phyloP scores from a whole-genome alignment of 2,113 vertebrate genomes.

The Cariama cristata region DNA sequence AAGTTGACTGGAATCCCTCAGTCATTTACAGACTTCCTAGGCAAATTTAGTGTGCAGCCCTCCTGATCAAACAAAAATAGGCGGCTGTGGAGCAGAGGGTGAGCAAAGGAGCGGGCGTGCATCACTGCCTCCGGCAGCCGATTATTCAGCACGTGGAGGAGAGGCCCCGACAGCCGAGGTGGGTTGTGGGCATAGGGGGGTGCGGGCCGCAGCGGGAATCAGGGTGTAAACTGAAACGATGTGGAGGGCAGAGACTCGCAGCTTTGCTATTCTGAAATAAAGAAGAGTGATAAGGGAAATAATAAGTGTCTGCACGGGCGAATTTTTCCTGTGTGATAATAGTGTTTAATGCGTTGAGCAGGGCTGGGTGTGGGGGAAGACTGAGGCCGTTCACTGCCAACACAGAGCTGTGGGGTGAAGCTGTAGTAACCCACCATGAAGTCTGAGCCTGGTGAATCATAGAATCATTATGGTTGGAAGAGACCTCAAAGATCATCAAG shows the following conservation, averaged over 20 bases:
- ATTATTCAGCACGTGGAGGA: not conserved
- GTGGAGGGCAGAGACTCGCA: not conserved
- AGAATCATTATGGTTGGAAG: too few species aligned
- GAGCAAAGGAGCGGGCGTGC: not conserved
- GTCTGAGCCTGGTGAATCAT: too few species aligned
- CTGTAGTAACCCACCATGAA: not conserved
- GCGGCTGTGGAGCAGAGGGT: not conserved
- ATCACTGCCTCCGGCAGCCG: rapidly evolving
- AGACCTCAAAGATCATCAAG: too few species aligned
- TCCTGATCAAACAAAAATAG: rapidly evolving
- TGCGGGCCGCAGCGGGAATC: not conserved
- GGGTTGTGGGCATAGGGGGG: not conserved
- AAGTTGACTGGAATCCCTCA: not conserved
- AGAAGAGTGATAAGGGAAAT: not conserved
- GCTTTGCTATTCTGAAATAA: not conserved
- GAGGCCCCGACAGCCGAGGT: not conserved
- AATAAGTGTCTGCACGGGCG: not conserved
- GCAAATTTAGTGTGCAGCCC: not conserved
- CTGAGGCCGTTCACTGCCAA: not conserved
- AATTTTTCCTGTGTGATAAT: not conserved
- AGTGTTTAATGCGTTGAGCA: not conserved
- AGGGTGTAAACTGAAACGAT: not conserved
- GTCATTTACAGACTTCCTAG: not conserved
- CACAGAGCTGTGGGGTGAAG: rapidly evolving
- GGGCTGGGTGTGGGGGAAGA: not conserved